These are phyloP conservation scores for Aplochiton taeniatus DNA, from an alignment of 2,797 vertebrate genomes.

Conservation along the genomic window DNA sequence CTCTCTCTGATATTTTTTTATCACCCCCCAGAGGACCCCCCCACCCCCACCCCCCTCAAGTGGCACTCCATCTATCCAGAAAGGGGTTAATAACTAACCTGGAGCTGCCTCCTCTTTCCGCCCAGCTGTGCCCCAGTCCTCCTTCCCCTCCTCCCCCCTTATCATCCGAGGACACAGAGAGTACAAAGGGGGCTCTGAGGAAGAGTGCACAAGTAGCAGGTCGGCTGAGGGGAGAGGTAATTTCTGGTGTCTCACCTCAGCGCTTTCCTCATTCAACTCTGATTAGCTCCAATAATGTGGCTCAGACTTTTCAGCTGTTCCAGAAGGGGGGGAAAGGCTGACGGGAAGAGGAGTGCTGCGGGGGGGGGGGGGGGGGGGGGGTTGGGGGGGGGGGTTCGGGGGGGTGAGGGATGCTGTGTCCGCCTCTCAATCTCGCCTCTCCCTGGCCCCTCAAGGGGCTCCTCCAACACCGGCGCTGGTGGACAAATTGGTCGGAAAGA, in stretches of 20 bases:
- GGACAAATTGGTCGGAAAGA: too few relatives aligned
- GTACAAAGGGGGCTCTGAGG: conserved; percentile 64
- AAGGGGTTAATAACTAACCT: too few relatives aligned
- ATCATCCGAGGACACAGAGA: conserved; percentile 53
- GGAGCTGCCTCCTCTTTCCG: not conserved
- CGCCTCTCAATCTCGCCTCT: too few relatives aligned
- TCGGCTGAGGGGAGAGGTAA: conserved; percentile 78
- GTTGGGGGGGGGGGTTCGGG: too few relatives aligned
- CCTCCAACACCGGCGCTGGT: too few relatives aligned
- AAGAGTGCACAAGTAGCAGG: conserved; percentile 72
- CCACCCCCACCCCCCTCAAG: not conserved
- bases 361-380: not conserved
- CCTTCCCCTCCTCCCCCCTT: conserved; percentile 19
- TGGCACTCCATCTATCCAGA: too few relatives aligned
- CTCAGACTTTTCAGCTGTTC: conserved; percentile 83
- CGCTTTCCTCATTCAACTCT: conserved; percentile 90
- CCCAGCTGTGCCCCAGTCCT: not conserved
- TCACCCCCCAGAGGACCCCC: not conserved
- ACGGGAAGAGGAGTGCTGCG: conserved; percentile 1
- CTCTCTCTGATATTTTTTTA: too few relatives aligned
- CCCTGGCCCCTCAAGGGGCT: too few relatives aligned
- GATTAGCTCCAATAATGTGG: conserved; percentile 93
- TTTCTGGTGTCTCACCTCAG: conserved; percentile 89
- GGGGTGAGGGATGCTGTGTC: too few relatives aligned
- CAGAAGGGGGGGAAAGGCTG: conserved; percentile 38